A percentile compares a stretch with the other conserved stretches of the same genome.
phyloP scores from a whole-genome alignment of 1,140 invertebrate genomes.

The Drosophila melanica region DNA sequence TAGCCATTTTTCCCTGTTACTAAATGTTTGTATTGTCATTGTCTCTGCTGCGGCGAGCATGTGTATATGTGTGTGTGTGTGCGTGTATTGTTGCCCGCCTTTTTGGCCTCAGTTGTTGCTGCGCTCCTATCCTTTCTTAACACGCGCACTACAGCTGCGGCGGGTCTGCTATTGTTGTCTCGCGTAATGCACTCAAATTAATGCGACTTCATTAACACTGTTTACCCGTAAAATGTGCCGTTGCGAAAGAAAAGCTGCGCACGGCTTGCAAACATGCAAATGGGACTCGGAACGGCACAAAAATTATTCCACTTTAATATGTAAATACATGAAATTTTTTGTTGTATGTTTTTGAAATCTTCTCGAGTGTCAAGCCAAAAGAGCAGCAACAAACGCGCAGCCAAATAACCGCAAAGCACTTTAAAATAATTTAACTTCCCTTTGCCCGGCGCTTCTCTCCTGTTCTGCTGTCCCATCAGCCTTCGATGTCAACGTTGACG shows the following conservation, averaged over 20 bases:
- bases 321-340: slow-evolving; percentile 43
- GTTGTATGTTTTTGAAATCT: slow-evolving; percentile 31
- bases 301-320: slow-evolving; percentile 54
- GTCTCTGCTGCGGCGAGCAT: slow-evolving; percentile 38
- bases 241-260: slow-evolving; percentile 34
- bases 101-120: slow-evolving; percentile 26
- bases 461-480: slow-evolving; percentile 1
- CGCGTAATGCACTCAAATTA: slow-evolving; percentile 77
- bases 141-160: slow-evolving; percentile 19
- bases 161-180: slow-evolving; percentile 53
- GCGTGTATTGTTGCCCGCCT: slow-evolving; percentile 40
- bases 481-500: slow-evolving; percentile 30
- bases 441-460: not conserved
- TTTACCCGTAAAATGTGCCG: slow-evolving; percentile 71
- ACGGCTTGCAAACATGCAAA: slow-evolving; percentile 49
- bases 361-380: slow-evolving; percentile 51
- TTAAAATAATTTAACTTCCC: slow-evolving; percentile 70
- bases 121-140: slow-evolving; percentile 7
- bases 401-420: slow-evolving; percentile 72
- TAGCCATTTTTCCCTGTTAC: slow-evolving; percentile 64
- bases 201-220: slow-evolving; percentile 82
- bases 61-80: slow-evolving; percentile 10
- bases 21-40: slow-evolving; percentile 72
- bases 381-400: slow-evolving; percentile 40
- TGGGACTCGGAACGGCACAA: slow-evolving; percentile 15